Conservation (phyloP, 2,888 invertebrate genomes). For the Eulithis testata region DNA sequence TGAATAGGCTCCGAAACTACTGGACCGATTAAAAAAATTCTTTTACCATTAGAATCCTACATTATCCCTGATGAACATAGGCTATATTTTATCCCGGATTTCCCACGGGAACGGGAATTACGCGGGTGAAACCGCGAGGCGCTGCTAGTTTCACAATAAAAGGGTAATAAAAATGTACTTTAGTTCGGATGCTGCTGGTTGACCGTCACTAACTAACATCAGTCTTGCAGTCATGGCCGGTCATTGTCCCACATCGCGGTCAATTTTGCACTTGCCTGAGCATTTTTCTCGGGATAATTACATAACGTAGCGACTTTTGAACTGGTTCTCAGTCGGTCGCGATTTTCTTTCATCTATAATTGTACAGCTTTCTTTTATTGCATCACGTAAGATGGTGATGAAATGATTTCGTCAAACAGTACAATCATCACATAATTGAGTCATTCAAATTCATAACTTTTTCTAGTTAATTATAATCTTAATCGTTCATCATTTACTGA, state of each 20-base stretch:
- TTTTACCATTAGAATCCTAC: no score
- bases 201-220: conserved; percentile 2
- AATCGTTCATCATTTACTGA: no score
- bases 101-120: no score
- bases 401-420: conserved; percentile 25
- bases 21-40: no score
- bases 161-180: neutral
- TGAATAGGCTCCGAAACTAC: no score
- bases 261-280: conserved; percentile 50
- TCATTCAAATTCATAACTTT: neutral
- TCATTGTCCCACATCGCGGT: conserved; percentile 62
- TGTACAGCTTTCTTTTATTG: conserved; percentile 42
- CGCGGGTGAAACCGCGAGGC: no score
- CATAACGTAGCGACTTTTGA: conserved; percentile 39
- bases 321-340: conserved; percentile 38
- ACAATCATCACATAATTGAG: conserved; percentile 1
- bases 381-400: conserved; percentile 38
- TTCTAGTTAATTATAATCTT: neutral
- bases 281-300: conserved; percentile 50
- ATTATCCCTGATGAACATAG: no score
- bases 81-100: no score
- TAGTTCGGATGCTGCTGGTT: neutral
- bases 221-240: conserved; percentile 66
- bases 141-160: no score
- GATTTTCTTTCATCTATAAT: conserved; percentile 36